Percentiles rank a stretch among this genome's conserved stretches.
Conservation (phyloP, 2,113 vertebrate genomes). For the Hymenochirus boettgeri region DNA sequence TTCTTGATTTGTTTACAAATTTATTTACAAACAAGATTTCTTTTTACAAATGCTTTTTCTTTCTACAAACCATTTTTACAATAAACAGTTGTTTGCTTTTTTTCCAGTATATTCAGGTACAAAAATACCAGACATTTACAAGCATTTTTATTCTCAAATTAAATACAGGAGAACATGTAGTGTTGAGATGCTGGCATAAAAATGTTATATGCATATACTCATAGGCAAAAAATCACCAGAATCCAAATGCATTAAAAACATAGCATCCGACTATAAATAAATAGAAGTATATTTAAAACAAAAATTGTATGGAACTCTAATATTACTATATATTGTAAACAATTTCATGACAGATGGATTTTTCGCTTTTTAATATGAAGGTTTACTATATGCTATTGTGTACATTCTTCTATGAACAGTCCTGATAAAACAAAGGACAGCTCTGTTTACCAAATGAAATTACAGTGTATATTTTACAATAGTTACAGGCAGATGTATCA, state of each 20-base stretch:
- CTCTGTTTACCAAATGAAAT: too few species aligned
- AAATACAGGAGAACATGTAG: constrained; percentile 18
- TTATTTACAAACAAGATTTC: constrained; percentile 64
- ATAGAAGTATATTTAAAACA: constrained; percentile 1
- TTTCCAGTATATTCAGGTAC: background rate
- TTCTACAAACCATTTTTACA: constrained; percentile 49
- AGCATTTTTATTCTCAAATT: background rate
- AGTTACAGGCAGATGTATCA: background rate
- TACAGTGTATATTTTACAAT: background rate
- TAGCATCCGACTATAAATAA: constrained; percentile 23
- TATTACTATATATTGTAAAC: too few species aligned
- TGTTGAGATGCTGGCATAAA: background rate
- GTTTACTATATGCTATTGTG: too few species aligned
- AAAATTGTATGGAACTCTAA: too few species aligned
- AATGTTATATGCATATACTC: background rate
- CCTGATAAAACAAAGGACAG: too few species aligned
- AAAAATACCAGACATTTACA: background rate
- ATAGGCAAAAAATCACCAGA: background rate
- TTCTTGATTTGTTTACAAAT: too few species aligned
- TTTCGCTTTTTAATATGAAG: too few species aligned
- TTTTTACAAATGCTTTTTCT: constrained; percentile 40
- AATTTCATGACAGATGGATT: too few species aligned
- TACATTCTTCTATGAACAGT: too few species aligned
- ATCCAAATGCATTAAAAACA: constrained; percentile 23
- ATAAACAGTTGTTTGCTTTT: background rate